phyloP scores from a whole-genome alignment of 1,140 invertebrate species.

The Scaptomyza hsui region DNA sequence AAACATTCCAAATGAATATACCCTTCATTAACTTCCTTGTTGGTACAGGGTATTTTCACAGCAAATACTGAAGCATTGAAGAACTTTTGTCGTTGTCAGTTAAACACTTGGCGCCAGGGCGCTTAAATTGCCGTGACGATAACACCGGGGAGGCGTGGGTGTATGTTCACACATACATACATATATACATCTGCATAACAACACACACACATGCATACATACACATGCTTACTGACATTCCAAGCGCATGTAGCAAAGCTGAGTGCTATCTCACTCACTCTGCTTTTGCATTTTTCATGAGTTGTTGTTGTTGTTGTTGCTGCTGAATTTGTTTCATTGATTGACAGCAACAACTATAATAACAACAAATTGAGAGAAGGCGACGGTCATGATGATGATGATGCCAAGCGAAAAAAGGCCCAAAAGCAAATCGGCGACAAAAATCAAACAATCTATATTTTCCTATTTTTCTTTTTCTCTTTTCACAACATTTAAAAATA shows the following conservation, averaged over 20 bases:
- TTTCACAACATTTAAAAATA: conserved; percentile 82
- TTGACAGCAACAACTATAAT: conserved; percentile 57
- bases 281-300: conserved; percentile 4
- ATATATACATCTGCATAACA: too few species aligned
- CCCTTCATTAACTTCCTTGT: neutral
- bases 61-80: neutral
- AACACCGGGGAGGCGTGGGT: conserved; percentile 1
- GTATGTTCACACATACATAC: conserved; percentile 3
- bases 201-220: neutral
- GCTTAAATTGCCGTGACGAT: conserved; percentile 42
- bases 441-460: conserved; percentile 55
- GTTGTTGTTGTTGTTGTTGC: conserved; percentile 37
- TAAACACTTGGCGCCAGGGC: conserved; percentile 46
- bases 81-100: conserved; percentile 28
- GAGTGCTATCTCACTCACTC: neutral
- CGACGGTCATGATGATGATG: conserved; percentile 34
- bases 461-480: too few species aligned
- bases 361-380: conserved; percentile 44
- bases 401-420: conserved; percentile 10
- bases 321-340: conserved; percentile 44
- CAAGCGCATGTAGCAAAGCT: conserved; percentile 2
- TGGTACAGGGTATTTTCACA: neutral
- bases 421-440: conserved; percentile 26
- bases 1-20: neutral
- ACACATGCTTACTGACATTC: conserved; percentile 4